Evolutionary conservation across 2,797 vertebrate genomes (phyloP).

Genomic region (Mormyrops boulengeri): DNA sequence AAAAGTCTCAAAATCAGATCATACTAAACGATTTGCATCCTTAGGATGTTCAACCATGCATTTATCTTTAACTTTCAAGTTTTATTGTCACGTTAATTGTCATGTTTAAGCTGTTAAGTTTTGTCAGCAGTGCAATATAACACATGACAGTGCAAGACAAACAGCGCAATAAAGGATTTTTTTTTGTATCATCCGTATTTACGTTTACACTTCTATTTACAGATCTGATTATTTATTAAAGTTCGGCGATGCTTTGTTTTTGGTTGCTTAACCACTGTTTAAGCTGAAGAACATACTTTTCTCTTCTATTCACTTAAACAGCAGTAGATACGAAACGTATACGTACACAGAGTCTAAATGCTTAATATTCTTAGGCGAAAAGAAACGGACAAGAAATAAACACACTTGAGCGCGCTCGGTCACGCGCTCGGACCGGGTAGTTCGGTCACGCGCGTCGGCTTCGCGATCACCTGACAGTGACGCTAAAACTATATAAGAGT

Average conservation of each 20-base stretch:
- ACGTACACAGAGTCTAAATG: neutral
- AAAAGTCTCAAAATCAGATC: neutral
- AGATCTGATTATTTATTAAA: neutral
- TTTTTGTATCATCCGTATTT: neutral
- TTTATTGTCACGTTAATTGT: neutral
- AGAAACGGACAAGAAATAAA: neutral
- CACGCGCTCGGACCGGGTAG: neutral
- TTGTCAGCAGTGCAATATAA: neutral
- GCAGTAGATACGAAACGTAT: neutral
- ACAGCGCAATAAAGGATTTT: neutral
- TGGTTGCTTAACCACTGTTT: neutral
- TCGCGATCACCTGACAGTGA: conserved; percentile 57
- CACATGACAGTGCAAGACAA: neutral
- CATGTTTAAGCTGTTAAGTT: neutral
- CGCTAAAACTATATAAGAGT: conserved; percentile 32
- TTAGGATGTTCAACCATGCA: neutral
- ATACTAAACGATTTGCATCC: neutral
- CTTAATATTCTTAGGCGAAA: neutral
- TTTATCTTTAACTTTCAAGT: neutral
- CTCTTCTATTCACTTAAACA: neutral
- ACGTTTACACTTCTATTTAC: neutral
- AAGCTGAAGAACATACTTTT: neutral
- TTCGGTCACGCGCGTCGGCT: conserved; percentile 46
- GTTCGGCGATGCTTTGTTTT: neutral
- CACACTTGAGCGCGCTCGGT: neutral